Evolutionary conservation across 2,797 vertebrate species (phyloP), one percentile per base, ranked within the genome.

Genomic region (Cossypha dichroa): DNA sequence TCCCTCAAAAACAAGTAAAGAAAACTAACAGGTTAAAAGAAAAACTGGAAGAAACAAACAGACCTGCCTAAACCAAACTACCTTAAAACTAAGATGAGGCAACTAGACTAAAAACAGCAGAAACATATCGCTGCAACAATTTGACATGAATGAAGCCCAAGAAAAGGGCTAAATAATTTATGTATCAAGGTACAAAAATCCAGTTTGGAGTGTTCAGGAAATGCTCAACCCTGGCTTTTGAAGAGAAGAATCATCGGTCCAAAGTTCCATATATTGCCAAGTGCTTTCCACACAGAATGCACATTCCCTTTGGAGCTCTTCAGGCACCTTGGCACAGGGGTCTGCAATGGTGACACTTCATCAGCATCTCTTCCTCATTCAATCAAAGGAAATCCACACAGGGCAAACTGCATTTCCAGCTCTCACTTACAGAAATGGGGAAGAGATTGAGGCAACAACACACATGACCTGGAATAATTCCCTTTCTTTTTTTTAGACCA

Each of bases 401-500:
- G 0, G 18, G 19, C 5, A 56, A 80, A 66, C 6, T 8, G 13
- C 55, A 77, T 28, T 56, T 81, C 70, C 23, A 64, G 29, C 31
- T 87, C 66, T 63, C 63, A 22, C 9, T 55, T 25, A 9, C 0
- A 62, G 11, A 46, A 69, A 55, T 15, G 12, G 20, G 22, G 45
- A 62, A 79, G 26, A 79, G 69, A 82, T 6, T 13, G 8, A 73
- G 51, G 36, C 20, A 79, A 33, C 8, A 28, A 43, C 10, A n/a
- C 2, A 16, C 3, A 66, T 0, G 13, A 60, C 13, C 56, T 31
- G 12, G 11, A 21, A 46, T 23, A 76, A 67, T 25, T 5, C 7
- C 38, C 8, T 21, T 69, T 36, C 20, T 6, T 21, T 77, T 36
- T 25, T 48, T 54, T 34, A 36, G 9, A n/a, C 4, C 0, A 0